Evolutionary conservation across 2,888 invertebrate genomes (phyloP), one percentile per base, ranked within the genome.

Genomic region (Malacosoma neustria): DNA sequence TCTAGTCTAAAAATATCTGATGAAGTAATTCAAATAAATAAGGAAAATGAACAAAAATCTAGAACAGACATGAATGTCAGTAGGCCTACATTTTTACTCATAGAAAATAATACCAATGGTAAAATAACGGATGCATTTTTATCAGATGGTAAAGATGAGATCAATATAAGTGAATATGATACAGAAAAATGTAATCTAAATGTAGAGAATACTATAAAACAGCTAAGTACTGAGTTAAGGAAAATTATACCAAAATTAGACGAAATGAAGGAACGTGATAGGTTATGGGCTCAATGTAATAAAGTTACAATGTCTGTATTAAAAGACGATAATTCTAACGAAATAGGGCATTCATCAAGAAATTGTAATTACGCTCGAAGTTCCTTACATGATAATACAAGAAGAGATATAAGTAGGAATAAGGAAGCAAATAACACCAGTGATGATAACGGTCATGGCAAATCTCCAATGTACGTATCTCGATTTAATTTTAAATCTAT

Each of bases 101-200:
- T 85, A 59, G 77, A 80, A 46, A 75, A 67, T 59, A 72, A 67
- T 44, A 54, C 57, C 9, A 75, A 74, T 43, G 63, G 60, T 45
- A 87, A 87, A 60, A 85, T 89, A 57, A 67, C 76, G 14, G 90
- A 90, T 51, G 89, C 90, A 1, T 85, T 88, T 54, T 63, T 90
- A 35, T 89, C 89, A 3, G 87, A 86, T 45, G 88, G 87, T 13
- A 87, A 88, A 50, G 90, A 89, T 46, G 85, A 85, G 61, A 80
- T 89, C 38, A 75, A 69, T 51, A 57, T 82, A 42, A 68, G 67
- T 44, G 77, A 80, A 40, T 81, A 77, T 38, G 75, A 85, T 33
- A 67, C 79, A 1, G 79, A 81, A 48, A 72, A 71, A 37, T 51
- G 81, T 39, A 76, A 69, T 46, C 66, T 73, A 49, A 77, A 72